These are phyloP conservation scores for Diaphora mendica DNA, from an alignment of 2,888 invertebrate species.

Conservation along the genomic window DNA sequence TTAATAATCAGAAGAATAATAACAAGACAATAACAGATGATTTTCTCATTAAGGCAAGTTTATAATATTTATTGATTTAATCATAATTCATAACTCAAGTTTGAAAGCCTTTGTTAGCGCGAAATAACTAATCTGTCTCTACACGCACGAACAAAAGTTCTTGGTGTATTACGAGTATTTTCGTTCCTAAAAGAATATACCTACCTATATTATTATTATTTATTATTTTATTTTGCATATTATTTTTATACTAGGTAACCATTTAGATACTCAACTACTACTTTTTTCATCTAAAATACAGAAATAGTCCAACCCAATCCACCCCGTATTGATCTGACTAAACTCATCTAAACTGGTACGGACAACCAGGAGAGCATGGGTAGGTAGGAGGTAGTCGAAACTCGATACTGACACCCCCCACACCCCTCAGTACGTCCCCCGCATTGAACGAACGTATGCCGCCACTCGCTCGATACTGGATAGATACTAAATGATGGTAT, in stretches of 20 bases:
- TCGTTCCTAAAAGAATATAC: too few species aligned
- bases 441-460: conserved; percentile 68
- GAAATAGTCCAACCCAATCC: neutral
- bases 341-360: conserved; percentile 65
- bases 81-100: neutral
- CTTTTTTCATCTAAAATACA: neutral
- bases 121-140: neutral
- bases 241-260: too few species aligned
- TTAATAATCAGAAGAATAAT: too few species aligned
- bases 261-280: too few species aligned
- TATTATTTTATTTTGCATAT: too few species aligned
- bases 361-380: conserved; percentile 67
- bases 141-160: too few species aligned
- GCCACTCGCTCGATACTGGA: conserved; percentile 66
- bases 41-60: too few species aligned
- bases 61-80: too few species aligned
- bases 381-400: conserved; percentile 62
- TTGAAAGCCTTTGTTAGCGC: neutral
- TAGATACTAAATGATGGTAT: conserved; percentile 56
- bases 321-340: conserved; percentile 17
- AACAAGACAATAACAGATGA: too few species aligned
- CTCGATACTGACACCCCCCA: conserved; percentile 58
- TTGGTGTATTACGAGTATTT: too few species aligned
- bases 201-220: too few species aligned
- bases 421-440: conserved; percentile 34